Base-by-base conservation (phyloP, 2,113 vertebrate genomes). In the Choloepus hoffmanni region DNA sequence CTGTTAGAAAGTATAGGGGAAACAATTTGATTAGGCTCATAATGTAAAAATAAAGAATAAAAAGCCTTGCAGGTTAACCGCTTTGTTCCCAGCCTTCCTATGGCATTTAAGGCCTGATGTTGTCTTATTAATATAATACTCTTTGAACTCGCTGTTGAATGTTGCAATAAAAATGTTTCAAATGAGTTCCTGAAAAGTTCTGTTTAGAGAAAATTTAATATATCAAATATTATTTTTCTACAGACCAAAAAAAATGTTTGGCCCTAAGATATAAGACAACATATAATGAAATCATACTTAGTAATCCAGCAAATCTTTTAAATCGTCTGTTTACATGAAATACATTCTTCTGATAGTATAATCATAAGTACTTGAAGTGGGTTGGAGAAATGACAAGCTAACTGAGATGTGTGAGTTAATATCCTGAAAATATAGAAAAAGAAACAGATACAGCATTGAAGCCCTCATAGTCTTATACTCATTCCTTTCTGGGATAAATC, bases 101-200 rank as follows among this genome's bases (percentile, higher is more conserved):
- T 92, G 83, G 55, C 33, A 77, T 62, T 36, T 36, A 84, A 92
- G n/a, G 28, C 50, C 21, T 83, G 11, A 10, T 76, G 21, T 78
- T 81, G 3, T 78, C 92, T 92, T 63, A 43, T 78, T 77, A 87
- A 84, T 84, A 23, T 82, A 91, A 83, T 76, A 81, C 62, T 62
- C 73, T 77, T 89, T 84, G 26, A 78, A 78, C 23, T 78, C 28
- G 77, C 21, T 78, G 7, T 81, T 87, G 55, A 78, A 63, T 86
- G 73, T 73, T 91, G 67, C 16, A 74, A 24, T 67, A 55, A 73
- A 73, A 95, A 73, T 82, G 67, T 92, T 81, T 92, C 19, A 79
- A 95, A 73, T 90, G 63, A 86, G 3, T 92, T 87, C 12, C 23
- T 74, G 53, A 85, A 84, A 77, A 70, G 14, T 84, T 74, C 9